Conservation (phyloP, 2,888 invertebrate genomes). For the Aphidius colemani region DNA sequence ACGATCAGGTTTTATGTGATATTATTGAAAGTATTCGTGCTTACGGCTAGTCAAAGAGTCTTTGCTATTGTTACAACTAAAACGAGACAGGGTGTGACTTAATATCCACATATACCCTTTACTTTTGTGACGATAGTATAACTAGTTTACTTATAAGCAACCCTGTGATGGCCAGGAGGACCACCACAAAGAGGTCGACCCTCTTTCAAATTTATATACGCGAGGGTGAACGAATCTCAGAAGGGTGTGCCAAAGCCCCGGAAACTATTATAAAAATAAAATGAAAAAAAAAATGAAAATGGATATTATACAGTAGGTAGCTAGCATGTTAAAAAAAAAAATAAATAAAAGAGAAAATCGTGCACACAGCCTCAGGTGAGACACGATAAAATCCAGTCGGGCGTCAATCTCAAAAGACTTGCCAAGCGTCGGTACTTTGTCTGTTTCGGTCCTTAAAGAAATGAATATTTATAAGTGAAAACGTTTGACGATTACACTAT, state of each 20-base stretch:
- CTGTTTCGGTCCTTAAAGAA: conserved; percentile 11
- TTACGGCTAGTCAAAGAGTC: no score
- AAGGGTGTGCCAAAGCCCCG: conserved; percentile 8
- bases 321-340: neutral
- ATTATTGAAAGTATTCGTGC: no score
- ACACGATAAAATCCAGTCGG: conserved; percentile 18
- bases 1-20: no score
- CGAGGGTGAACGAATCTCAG: conserved; percentile 18
- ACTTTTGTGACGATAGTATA: no score
- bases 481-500: conserved; percentile 1
- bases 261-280: conserved; percentile 15
- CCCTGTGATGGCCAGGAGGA: conserved; percentile 8
- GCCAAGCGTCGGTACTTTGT: conserved; percentile 24
- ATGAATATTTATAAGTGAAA: conserved; percentile 25
- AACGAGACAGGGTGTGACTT: no score
- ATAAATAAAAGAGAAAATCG: conserved; percentile 14
- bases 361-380: conserved; percentile 23
- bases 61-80: no score
- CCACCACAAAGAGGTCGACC: conserved; percentile 24
- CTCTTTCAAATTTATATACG: conserved; percentile 3
- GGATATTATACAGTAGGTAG: no score
- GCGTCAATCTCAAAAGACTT: conserved; percentile 25
- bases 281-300: conserved; percentile 5
- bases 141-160: no score
- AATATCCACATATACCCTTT: no score